Base-by-base conservation (phyloP, 2,797 vertebrate species). In the Columba guinea region DNA sequence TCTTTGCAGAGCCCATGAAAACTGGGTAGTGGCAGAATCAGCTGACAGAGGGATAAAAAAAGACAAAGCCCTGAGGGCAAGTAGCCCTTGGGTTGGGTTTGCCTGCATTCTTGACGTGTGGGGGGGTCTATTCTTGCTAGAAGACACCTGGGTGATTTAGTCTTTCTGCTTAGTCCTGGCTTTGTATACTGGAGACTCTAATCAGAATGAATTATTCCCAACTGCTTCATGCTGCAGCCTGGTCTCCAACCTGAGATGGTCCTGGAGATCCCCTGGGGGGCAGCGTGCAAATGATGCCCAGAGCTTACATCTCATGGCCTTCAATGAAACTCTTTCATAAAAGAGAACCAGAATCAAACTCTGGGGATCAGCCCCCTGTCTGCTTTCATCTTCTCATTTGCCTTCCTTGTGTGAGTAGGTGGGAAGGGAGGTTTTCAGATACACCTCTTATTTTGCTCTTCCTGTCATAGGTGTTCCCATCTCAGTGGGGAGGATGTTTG, bases 21-120 rank as follows among this genome's bases (percentile, higher is more conserved):
- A 1, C 35, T 2, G 20, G 19, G 22, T 5, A 64, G 76, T 48
- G 68, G 60, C 17, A 56, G 78, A 84, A 83, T n/a, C 48, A 52
- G 56, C 53, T 86, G 65, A 35, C 81, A 87, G 90, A 82, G 67
- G 51, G 11, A 79, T 93, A 90, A 84, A 88, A 63, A 90, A 84
- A 90, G 60, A 96, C 55, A 39, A 70, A 93, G n/a, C 17, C 94
- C 81, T 18, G 62, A 53, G 84, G 95, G 76, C 91, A 78, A 52
- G 19, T 83, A 83, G 86, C 94, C 94, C 92, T 95, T 7, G 5
- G 90, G 95, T 95, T 90, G 95, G 86, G 92, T 93, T 94, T 90
- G 90, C 93, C 69, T 90, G 73, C 94, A 89, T 96, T 95, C 91
- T 90, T 96, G 91, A 81, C 93, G 91, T 24, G 62, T 27, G 75